phyloP scores from a whole-genome alignment of 1,140 invertebrate genomes.

The Brachionus sp. region DNA sequence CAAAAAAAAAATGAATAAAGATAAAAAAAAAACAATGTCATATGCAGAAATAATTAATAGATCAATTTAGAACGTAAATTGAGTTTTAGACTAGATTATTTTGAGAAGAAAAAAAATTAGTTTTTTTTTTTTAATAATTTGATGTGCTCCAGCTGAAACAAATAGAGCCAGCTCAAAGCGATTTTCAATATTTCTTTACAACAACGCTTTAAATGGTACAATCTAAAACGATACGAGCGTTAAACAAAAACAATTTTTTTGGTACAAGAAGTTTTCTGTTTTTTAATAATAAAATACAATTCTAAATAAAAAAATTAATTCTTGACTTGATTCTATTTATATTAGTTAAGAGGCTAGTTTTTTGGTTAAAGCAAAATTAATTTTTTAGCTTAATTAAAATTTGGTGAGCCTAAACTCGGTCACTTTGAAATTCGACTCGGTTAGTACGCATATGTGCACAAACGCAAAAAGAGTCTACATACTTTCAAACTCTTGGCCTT shows the following conservation, averaged over 20 bases:
- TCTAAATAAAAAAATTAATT: not conserved
- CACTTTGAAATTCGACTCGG: slow-evolving; percentile 13
- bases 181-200: not conserved
- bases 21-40: slow-evolving; percentile 23
- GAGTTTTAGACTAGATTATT: not conserved
- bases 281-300: not conserved
- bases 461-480: slow-evolving; percentile 25
- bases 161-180: not conserved
- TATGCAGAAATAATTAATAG: not conserved
- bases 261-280: not conserved
- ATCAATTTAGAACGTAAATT: not conserved
- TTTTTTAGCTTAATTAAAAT: not conserved
- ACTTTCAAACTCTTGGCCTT: slow-evolving; percentile 30
- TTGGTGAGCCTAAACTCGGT: not conserved
- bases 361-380: not conserved
- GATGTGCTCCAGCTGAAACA: not conserved
- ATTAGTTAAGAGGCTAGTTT: not conserved
- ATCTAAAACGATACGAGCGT: not conserved
- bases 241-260: not conserved
- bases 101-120: not conserved
- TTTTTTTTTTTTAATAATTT: not conserved
- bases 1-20: not conserved
- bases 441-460: not conserved
- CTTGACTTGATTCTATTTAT: not conserved
- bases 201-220: not conserved